Evolutionary conservation across 2,888 invertebrate genomes (phyloP), one percentile per base, ranked within the genome.

Genomic region (Caenorhabditis sp.): DNA sequence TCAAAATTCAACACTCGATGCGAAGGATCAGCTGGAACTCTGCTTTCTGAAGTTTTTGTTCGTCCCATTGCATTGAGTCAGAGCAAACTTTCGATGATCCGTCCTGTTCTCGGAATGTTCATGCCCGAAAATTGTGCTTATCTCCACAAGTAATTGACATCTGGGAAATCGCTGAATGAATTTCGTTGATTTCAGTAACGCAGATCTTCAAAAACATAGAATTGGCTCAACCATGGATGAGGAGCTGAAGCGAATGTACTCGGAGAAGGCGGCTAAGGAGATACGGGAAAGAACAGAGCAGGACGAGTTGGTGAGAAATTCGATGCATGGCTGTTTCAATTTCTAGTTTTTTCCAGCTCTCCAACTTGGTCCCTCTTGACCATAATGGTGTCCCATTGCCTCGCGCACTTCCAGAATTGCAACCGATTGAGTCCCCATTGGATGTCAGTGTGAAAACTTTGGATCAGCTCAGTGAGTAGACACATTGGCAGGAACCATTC

Each of bases 1-100:
- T 72, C 85, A 20, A 87, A 87, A 70, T 82, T 89, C 81, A 86
- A 89, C 64, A 76, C 83, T 18, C 69, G 84, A n/a, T 89, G 89
- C 51, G 85, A 88, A 35, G 88, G 88, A 24, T 78, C 80, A 1
- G 89, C 85, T n/a, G 89, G 89, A 18, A 83, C 87, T 26, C 68
- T 89, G 2, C 65, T 87, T 20, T 76, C 83, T 1, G 88, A 88
- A 74, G 87, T 84, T 4, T 72, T 88, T 18, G 82, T 87, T 9
- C 85, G 88, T 22, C 88, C 88, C 2, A 85, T 86, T 26, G 83
- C 85, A 11, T 69, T 68, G 9, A 78, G 77, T 50, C 87, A 87
- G 40, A 74, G 74, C 15, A 80, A 85, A 60, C 50, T 86, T 51
- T 60, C 82, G 13, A 65, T 84, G 9, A 68, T 87, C 26, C 37